Conservation (phyloP, 2,888 invertebrate genomes). For the Hymenopus coronatus region DNA sequence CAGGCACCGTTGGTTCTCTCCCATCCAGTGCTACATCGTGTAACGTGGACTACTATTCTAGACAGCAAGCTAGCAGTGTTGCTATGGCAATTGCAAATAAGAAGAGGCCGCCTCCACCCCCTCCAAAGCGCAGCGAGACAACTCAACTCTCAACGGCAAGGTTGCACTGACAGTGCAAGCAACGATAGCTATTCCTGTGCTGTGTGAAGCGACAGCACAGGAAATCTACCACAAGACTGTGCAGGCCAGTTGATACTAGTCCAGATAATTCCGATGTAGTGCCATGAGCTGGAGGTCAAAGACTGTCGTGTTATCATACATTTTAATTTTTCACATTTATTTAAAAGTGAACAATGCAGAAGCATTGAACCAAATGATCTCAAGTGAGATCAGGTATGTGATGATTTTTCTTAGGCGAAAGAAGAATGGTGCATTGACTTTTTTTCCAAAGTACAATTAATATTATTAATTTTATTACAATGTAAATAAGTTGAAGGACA, state of each 20-base stretch:
- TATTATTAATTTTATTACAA: neutral
- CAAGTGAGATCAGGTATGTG: neutral
- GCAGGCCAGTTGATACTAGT: neutral
- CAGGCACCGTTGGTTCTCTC: neutral
- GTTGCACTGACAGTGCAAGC: slow-evolving; percentile 27
- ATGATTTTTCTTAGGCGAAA: neutral
- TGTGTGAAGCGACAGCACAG: neutral
- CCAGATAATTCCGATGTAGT: neutral
- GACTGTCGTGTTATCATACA: neutral
- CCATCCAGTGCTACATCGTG: neutral
- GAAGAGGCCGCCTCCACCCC: slow-evolving; percentile 82
- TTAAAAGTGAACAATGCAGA: neutral
- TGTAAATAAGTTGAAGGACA: neutral
- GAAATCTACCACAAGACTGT: neutral
- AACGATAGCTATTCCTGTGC: slow-evolving; percentile 6
- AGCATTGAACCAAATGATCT: neutral
- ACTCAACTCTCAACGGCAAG: slow-evolving; percentile 66
- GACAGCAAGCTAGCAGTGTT: slow-evolving; percentile 26
- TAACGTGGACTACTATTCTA: slow-evolving; percentile 19
- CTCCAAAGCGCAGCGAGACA: slow-evolving; percentile 85
- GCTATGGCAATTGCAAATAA: slow-evolving; percentile 50
- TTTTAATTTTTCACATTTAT: neutral
- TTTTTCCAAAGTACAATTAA: slow-evolving; percentile 4
- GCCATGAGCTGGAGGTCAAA: neutral
- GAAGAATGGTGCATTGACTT: slow-evolving; percentile 6